Evolutionary conservation across 1,140 invertebrate species (phyloP), one percentile per base, ranked within the genome.

Genomic region (Anoplolepis gracilipes): DNA sequence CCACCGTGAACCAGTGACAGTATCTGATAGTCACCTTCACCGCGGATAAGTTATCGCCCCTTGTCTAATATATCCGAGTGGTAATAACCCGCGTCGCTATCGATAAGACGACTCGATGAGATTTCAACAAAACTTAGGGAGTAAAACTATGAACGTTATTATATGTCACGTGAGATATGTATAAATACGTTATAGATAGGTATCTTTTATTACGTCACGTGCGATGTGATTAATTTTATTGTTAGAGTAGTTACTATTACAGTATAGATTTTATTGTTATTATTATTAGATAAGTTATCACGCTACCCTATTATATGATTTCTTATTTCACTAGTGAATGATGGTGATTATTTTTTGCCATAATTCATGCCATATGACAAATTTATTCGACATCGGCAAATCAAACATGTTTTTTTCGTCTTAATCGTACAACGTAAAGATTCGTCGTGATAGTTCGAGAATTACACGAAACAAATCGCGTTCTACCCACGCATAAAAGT

Each of bases 1-100:
- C 92, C 91, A 91, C 82, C 88, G 89, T 90, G 85, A 72, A 59
- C 90, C 85, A 88, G 90, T 89, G 92, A 92, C 92, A 91, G 90
- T 90, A 85, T 65, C 84, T 92, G 91, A 93, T 92, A 91, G 92
- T 88, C 69, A 72, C 39, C 59, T 62, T 90, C 86, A 85, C 85
- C 84, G 84, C 86, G 85, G 87, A 87, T 92, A 91, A 90, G 88
- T 89, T 88, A 87, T 88, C 87, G 87, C 76, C 88, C 85, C 85
- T 81, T 84, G 85, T 86, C 90, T 92, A 92, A 89, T 89, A 49
- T 49, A 85, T 90, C 87, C 85, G 88, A 90, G 84, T 67, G 88
- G 81, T 92, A 92, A 90, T 90, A 92, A 90, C 62, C 84, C 70
- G 59, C 70, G 75, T 36, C 30, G 84, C 46, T 46, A 59, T 33